Percentiles rank a stretch among this genome's conserved stretches.
Conservation (phyloP, 2,888 invertebrate genomes). For the Polylopha cassiicola region DNA sequence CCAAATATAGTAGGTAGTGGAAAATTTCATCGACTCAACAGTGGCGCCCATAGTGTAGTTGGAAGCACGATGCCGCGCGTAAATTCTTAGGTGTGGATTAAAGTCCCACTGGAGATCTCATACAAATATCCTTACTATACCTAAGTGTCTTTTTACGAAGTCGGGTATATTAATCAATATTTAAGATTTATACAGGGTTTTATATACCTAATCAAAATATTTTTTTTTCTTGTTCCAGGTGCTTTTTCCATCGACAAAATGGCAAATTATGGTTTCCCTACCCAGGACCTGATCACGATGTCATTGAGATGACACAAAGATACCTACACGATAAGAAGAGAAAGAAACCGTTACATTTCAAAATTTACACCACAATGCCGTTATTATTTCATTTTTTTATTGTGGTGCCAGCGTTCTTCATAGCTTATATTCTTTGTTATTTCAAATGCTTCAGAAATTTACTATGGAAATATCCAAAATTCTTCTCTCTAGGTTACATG, state of each 20-base stretch:
- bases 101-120: no score
- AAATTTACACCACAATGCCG: constrained; percentile 43
- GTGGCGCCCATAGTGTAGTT: no score
- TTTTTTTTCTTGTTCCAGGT: constrained; percentile 33
- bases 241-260: constrained; percentile 43
- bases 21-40: no score
- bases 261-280: constrained; percentile 45
- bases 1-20: no score
- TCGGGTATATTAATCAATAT: no score
- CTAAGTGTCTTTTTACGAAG: no score
- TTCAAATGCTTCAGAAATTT: constrained; percentile 44
- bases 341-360: constrained; percentile 39
- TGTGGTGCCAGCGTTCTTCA: constrained; percentile 36
- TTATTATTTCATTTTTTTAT: constrained; percentile 38
- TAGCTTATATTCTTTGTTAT: constrained; percentile 40
- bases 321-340: constrained; percentile 35
- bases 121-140: no score
- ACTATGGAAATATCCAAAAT: constrained; percentile 40
- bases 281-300: constrained; percentile 43
- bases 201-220: background rate
- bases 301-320: constrained; percentile 43
- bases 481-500: constrained; percentile 44
- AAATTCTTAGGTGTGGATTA: no score
- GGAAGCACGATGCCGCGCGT: no score
- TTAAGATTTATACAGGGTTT: background rate